Evolutionary conservation across 2,113 vertebrate species (phyloP).

Genomic region (Chauna torquata): DNA sequence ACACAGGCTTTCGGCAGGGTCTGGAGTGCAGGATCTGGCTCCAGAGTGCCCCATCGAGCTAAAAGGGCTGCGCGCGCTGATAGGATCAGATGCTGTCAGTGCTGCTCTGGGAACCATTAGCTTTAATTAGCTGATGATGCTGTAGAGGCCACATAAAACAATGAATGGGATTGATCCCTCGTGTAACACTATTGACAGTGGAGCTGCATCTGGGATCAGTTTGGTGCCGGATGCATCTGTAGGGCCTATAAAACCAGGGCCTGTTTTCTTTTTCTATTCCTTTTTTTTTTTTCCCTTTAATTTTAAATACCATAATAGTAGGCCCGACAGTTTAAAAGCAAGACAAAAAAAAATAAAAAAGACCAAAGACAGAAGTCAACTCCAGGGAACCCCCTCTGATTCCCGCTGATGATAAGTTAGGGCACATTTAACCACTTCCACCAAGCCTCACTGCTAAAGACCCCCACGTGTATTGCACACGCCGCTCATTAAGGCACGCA

Average conservation of each 20-base stretch:
- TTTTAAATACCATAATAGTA: neutral
- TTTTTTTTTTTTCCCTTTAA: neutral
- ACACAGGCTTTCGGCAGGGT: neutral
- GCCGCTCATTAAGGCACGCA: neutral
- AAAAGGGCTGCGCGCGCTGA: neutral
- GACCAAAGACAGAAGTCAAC: neutral
- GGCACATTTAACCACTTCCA: neutral
- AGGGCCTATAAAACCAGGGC: slow-evolving; percentile 48
- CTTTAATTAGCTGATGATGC: slow-evolving; percentile 58
- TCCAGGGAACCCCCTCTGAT: neutral
- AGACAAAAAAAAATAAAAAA: neutral
- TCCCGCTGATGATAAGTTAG: neutral
- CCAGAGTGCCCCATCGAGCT: neutral
- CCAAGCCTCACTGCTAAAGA: neutral
- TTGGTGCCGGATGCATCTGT: slow-evolving; percentile 46
- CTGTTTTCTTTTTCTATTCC: neutral
- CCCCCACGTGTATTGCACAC: neutral
- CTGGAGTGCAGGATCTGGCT: slow-evolving; percentile 7
- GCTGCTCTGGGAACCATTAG: slow-evolving; percentile 50
- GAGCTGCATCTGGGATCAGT: slow-evolving; percentile 53
- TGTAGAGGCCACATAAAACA: slow-evolving; percentile 61
- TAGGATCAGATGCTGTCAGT: slow-evolving; percentile 30
- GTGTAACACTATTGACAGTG: slow-evolving; percentile 54
- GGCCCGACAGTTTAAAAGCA: neutral
- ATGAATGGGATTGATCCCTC: slow-evolving; percentile 66